Base-by-base conservation (phyloP, 2,113 vertebrate species). In the Coregonus clupeaformis region DNA sequence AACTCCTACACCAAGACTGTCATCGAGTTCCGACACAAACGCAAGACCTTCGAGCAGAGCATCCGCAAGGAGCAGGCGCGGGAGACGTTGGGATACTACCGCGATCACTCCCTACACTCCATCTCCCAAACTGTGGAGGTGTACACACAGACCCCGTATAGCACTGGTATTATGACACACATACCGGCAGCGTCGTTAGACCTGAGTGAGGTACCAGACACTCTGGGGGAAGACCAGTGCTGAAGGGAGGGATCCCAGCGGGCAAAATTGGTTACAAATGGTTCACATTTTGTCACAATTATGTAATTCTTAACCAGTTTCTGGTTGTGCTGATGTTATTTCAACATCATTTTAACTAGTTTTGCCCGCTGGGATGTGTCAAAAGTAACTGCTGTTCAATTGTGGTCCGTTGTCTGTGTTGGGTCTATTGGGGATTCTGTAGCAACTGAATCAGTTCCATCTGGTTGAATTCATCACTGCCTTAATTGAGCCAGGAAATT, bases 1-100 rank as follows among this genome's bases (percentile, higher is more conserved):
- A 98, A 98, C 94, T 97, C 97, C 69, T 98, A 98, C 91, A 98
- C 97, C 0, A 98, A 98, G 92, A 98, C 96, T 6, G 96, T 98
- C 91, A 96, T 98, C n/a, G 97, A 98, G 91, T 98, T 98, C 93
- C 92, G 96, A 59, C 95, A 96, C 93, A 97, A 97, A 85, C 95
- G 95, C 84, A 97, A 96, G 87, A 94, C 96, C 74, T 97, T 96
- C 57, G 96, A 96, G 89, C 96, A 96, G 82, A 94, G 93, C 87
- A 93, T 95, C 84, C 93, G 94, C 25, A 93, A 95, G 86, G 95
- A 97, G 85, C 93, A 95, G 62, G 93, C 95, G 6, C 91, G 92
- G 11, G 95, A 97, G 86, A 92, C 95, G 78, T 93, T 95, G 81
- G 95, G 94, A 88, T 95, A 95, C 88, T 95, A 94, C 90, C 91